Evolutionary conservation across 2,888 invertebrate species (phyloP), one percentile per base, ranked within the genome.

Genomic region (Xestia ashworthii): DNA sequence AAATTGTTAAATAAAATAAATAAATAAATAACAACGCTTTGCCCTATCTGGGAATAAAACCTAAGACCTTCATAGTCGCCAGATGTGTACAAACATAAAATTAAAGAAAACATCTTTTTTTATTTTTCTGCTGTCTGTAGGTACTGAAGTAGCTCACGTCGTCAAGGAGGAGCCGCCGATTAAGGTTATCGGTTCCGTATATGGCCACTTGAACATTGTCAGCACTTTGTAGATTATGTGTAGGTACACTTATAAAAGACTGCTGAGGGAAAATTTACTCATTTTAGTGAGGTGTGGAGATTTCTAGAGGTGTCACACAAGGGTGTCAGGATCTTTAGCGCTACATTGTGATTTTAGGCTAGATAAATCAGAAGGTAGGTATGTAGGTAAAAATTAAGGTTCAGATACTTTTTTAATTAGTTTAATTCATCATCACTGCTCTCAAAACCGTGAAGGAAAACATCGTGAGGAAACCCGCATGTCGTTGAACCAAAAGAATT

Each of bases 141-240:
- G 5, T n/a, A 75, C 75, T 25, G 62, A 76, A 80, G 74, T 41
- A 81, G 65, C 78, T 77, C 85, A 85, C 66, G 75, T 76, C 71
- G 74, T 81, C 81, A 78, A 85, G 73, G 55, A 81, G 71, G 69
- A 83, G 84, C 58, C 81, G 71, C 86, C 91, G 89, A 89, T 91
- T 90, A 89, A 88, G 88, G 87, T 85, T 89, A 90, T 89, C 89
- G 84, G 76, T 83, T 75, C 85, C 85, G 78, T 87, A 89, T 85
- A 90, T 76, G 87, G 87, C 79, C 82, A 74, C 83, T 88, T 81
- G 80, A 83, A 84, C 78, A 88, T 84, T 83, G 86, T 86, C 88
- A 81, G 84, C 82, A 82, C 73, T 85, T 85, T 82, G 75, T 81
- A 82, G 84, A 85, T 85, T 81, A 83, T 78, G 74, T 85, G 53